Percentiles rank a stretch among this genome's conserved stretches.
These are phyloP conservation scores for Cryptomyrus ogoouensis DNA, from an alignment of 2,113 vertebrate genomes.

Conservation along the genomic window DNA sequence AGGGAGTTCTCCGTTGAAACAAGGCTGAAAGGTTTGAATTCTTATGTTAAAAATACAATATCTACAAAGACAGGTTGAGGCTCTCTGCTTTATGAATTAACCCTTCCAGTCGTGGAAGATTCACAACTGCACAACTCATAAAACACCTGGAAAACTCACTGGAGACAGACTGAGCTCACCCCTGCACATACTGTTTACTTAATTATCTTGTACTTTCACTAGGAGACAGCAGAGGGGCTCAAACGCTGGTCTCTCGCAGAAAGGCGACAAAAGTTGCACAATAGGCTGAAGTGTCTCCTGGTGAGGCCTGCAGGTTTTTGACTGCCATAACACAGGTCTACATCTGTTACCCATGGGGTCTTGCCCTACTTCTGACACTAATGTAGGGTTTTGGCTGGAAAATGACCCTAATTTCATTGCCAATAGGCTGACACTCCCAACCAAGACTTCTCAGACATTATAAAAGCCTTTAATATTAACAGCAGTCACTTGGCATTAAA, in stretches of 20 bases:
- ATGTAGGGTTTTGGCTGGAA: not conserved
- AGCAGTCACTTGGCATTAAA: not conserved
- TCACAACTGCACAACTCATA: not conserved
- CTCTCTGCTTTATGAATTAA: not conserved
- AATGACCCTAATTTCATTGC: not conserved
- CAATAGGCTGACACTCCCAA: not conserved
- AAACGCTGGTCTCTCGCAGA: not conserved
- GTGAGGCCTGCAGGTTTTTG: not conserved
- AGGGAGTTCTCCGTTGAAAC: conserved; percentile 52
- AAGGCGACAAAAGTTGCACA: not conserved
- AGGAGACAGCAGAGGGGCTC: not conserved
- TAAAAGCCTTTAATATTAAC: not conserved
- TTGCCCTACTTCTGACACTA: not conserved
- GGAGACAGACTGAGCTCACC: not conserved
- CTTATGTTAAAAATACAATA: not conserved
- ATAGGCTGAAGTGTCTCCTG: not conserved
- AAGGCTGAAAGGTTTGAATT: conserved; percentile 40
- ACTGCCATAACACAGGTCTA: not conserved
- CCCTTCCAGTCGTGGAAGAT: not conserved
- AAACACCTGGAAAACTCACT: not conserved
- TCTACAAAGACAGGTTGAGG: not conserved
- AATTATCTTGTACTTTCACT: not conserved
- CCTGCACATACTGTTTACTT: not conserved
- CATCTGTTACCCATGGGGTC: not conserved
- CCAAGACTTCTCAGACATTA: not conserved